A percentile compares a stretch with the other conserved stretches of the same genome.
phyloP scores from a whole-genome alignment of 2,888 invertebrate genomes.

The Seira sanloemensis region DNA sequence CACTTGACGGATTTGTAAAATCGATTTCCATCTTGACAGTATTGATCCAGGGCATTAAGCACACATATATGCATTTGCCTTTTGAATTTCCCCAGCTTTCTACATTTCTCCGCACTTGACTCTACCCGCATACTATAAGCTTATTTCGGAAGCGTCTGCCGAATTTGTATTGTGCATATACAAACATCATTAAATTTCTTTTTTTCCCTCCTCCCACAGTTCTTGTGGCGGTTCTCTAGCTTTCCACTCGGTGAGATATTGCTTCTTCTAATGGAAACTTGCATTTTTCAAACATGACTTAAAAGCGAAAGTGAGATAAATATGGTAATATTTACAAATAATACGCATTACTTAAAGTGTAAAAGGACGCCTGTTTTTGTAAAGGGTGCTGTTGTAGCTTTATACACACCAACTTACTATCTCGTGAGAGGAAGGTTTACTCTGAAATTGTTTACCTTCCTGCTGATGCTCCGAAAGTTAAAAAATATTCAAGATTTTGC shows the following conservation, averaged over 20 bases:
- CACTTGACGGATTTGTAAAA: no score
- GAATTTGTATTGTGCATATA: not conserved
- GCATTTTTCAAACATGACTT: not conserved
- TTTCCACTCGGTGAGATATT: slow-evolving; percentile 1
- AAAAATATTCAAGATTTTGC: slow-evolving; percentile 11
- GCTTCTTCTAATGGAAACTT: not conserved
- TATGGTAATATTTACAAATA: slow-evolving; percentile 16
- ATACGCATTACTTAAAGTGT: slow-evolving; percentile 1
- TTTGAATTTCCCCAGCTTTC: not conserved
- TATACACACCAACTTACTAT: not conserved
- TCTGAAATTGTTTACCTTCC: slow-evolving; percentile 15
- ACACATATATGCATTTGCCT: not conserved
- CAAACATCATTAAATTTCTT: slow-evolving; percentile 1
- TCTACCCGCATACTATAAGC: not conserved
- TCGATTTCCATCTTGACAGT: no score
- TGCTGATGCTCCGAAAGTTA: not conserved
- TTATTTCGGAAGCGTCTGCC: not conserved
- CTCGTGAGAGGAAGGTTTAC: not conserved
- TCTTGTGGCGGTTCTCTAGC: not conserved
- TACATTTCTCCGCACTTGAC: not conserved
- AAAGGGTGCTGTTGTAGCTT: no score
- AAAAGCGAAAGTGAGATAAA: slow-evolving; percentile 5
- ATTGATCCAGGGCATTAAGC: no score
- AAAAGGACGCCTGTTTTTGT: no score
- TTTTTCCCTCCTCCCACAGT: no score